These are phyloP conservation scores for Psilopsiagon aurifrons DNA, from an alignment of 2,113 vertebrate genomes.

Conservation along the genomic window DNA sequence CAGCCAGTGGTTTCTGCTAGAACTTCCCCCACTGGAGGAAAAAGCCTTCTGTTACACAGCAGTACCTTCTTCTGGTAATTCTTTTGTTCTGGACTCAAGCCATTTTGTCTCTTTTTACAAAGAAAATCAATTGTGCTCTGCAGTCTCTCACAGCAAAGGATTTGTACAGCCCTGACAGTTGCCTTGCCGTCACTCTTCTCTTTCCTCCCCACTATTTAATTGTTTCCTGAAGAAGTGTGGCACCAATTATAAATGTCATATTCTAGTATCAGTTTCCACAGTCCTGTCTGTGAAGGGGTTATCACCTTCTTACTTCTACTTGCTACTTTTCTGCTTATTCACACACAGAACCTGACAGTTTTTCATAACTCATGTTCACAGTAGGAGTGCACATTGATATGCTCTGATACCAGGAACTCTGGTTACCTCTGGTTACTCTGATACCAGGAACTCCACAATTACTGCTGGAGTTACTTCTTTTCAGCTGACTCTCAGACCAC, in stretches of 20 bases:
- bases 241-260: not conserved
- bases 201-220: not conserved
- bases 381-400: not conserved
- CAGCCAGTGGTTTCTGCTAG: not conserved
- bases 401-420: not conserved
- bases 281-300: not conserved
- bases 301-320: not conserved
- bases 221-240: not conserved
- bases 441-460: not conserved
- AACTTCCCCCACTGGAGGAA: not conserved
- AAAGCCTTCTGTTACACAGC: not conserved
- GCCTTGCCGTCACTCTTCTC: not conserved
- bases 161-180: not conserved
- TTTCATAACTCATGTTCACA: not conserved
- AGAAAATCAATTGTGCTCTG: not conserved
- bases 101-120: not conserved
- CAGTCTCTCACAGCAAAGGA: not conserved
- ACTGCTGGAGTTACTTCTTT: not conserved
- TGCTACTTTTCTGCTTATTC: not conserved
- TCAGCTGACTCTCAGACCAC: not conserved
- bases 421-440: not conserved
- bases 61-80: not conserved
- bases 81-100: not conserved
- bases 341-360: not conserved
- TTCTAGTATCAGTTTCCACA: not conserved